Percentiles rank a stretch among this genome's conserved stretches.
These are phyloP conservation scores for Chromobotia macracanthus DNA, from an alignment of 2,797 vertebrate genomes.

Conservation along the genomic window DNA sequence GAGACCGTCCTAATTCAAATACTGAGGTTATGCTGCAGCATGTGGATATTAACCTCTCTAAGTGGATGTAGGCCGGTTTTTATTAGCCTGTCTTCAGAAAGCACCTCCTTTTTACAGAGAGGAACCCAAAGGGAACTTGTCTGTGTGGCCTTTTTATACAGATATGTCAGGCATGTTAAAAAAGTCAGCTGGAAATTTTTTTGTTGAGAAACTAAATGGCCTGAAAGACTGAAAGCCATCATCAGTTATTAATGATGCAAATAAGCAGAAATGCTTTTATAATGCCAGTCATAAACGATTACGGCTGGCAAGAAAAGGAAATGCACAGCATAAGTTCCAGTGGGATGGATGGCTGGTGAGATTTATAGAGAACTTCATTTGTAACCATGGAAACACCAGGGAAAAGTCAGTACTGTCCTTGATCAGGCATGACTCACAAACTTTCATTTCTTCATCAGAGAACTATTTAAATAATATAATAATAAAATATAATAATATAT, in stretches of 20 bases:
- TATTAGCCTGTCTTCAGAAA: slow-evolving; percentile 28
- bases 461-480: too few relatives aligned
- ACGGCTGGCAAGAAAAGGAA: neutral
- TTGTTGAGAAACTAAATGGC: neutral
- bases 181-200: neutral
- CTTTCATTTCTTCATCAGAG: too few relatives aligned
- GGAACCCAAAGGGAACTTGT: neutral
- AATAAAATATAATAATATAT: neutral
- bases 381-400: slow-evolving; percentile 31
- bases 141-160: neutral
- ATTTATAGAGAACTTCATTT: neutral
- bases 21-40: slow-evolving; percentile 16
- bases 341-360: neutral
- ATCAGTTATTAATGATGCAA: slow-evolving; percentile 20
- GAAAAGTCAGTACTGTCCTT: slow-evolving; percentile 17
- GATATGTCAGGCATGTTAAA: neutral
- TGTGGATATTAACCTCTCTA: slow-evolving; percentile 38
- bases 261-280: neutral
- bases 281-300: slow-evolving; percentile 6
- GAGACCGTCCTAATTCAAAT: slow-evolving; percentile 3
- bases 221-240: slow-evolving; percentile 1
- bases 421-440: slow-evolving; percentile 26
- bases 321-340: slow-evolving; percentile 4
- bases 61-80: slow-evolving; percentile 42
- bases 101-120: slow-evolving; percentile 1